Evolutionary conservation across 2,797 vertebrate species (phyloP).

Genomic region (Manis pentadactyla): DNA sequence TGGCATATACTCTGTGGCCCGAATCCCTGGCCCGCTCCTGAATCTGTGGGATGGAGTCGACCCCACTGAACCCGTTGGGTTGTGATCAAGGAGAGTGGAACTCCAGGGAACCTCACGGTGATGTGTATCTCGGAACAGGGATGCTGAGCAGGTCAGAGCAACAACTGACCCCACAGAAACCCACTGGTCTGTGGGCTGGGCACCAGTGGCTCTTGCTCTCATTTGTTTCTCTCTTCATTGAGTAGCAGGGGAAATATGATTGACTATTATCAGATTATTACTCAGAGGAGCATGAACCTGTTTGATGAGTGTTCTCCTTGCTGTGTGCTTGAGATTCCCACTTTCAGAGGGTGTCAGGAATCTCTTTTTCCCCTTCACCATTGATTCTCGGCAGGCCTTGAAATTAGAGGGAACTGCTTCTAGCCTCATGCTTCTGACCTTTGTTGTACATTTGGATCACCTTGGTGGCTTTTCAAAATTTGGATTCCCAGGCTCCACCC

Average conservation of each 20-base stretch:
- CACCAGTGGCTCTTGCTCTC: background rate
- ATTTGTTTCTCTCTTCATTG: background rate
- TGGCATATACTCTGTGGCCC: background rate
- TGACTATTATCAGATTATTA: background rate
- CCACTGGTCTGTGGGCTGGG: background rate
- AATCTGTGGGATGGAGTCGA: background rate
- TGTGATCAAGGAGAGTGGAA: background rate
- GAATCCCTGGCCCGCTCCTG: background rate
- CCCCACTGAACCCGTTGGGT: background rate
- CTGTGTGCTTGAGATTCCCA: background rate
- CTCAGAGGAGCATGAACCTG: background rate
- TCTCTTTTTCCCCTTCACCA: background rate
- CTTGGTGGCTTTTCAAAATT: background rate
- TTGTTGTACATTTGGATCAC: background rate
- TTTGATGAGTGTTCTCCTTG: background rate
- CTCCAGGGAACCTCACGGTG: background rate
- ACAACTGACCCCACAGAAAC: background rate
- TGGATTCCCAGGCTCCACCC: background rate
- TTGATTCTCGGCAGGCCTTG: background rate
- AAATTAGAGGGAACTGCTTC: background rate
- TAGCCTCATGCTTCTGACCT: background rate
- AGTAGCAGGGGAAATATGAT: background rate
- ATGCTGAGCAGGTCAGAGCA: background rate
- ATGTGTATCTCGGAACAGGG: background rate
- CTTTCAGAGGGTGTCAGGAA: background rate